Percentiles rank a stretch among this genome's conserved stretches.
Conservation (phyloP, 2,113 vertebrate genomes). For the Barbus barbus region DNA sequence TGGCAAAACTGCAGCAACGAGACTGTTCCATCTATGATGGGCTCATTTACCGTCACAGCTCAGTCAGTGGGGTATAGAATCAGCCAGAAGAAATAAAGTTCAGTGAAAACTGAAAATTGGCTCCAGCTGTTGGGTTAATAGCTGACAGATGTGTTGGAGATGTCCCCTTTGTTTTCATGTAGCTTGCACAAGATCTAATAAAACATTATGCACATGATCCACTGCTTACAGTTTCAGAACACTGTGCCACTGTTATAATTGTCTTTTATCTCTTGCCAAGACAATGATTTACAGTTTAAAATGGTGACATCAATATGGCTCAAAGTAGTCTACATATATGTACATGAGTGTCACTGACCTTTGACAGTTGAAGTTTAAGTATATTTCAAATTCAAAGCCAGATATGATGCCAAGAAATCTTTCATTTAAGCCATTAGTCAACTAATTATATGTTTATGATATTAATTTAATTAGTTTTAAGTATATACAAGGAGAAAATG, state of each 20-base stretch:
- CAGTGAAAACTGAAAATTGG: constrained; percentile 18
- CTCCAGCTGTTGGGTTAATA: constrained; percentile 39
- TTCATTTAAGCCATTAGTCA: neutral
- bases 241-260: neutral
- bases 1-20: neutral
- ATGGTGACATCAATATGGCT: neutral
- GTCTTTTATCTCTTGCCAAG: neutral
- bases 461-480: no score
- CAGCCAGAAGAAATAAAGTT: constrained; percentile 27
- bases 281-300: neutral
- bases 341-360: neutral
- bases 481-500: no score
- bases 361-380: neutral
- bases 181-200: constrained; percentile 4
- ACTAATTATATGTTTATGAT: no score
- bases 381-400: neutral
- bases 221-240: neutral
- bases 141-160: constrained; percentile 40
- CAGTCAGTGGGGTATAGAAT: constrained; percentile 9
- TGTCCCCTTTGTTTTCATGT: neutral
- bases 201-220: neutral
- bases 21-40: constrained; percentile 29
- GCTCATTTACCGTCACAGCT: constrained; percentile 8
- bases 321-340: neutral
- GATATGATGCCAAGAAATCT: neutral